Base-by-base conservation (phyloP, 2,113 vertebrate species). In the Eptatretus burgeri region DNA sequence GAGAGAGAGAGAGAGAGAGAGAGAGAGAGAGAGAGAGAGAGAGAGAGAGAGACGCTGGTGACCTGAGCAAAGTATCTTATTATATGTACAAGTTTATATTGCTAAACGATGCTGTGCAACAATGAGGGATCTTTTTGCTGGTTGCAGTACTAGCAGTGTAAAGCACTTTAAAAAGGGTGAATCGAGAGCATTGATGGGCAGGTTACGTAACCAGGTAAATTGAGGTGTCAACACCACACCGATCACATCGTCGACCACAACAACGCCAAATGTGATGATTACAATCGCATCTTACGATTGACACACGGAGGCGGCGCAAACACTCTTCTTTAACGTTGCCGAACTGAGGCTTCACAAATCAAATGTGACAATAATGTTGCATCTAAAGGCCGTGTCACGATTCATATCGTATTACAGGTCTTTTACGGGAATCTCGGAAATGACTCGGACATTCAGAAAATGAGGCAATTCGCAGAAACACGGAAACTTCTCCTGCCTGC, bases 11-110 rank as follows among this genome's bases (percentile, higher is more conserved):
- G 65, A 62, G 65, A n/a, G 56, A 65, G 66, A 19, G 66, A 66
- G 68, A 56, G 63, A 66, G 64, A 67, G 66, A 68, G 62, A 68
- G 51, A 12, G 66, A 62, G 17, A 62, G 49, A 65, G 65, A 65
- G 68, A 66, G 65, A 63, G 67, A 66, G 70, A 74, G 75, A 71
- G 75, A 74, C 74, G 72, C 73, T 75, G 73, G 13, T 41, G 51
- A 11, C 27, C 16, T 11, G 50, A 63, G 11, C 66, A 62, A 66
- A 50, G 14, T n/a, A 49, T n/a, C 41, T n/a, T 63, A 52, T 64
- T 52, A 50, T 14, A 50, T 20, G 49, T 19, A 66, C n/a, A 66
- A 41, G 27, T 51, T 41, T 63, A n/a, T 51, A 63, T 41, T 41
- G 27, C 3, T 41, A 41, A 41, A 41, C 27, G 27, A 41, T 7